These are phyloP conservation scores for Drosophila grimshawi DNA, from an alignment of 1,140 invertebrate genomes.

Conservation along the genomic window DNA sequence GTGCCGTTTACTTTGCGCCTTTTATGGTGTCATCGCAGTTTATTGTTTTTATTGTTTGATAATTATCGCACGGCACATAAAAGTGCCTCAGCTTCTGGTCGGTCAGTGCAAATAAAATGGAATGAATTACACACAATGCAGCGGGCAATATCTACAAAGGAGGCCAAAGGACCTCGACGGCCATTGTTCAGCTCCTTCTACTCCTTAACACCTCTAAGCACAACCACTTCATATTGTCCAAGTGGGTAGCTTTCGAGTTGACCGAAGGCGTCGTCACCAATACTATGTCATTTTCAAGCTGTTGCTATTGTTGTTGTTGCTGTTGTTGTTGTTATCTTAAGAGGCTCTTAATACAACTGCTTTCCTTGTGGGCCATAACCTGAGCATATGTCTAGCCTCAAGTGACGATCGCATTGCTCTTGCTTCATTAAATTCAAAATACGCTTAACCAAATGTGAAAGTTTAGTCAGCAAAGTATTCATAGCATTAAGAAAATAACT, in stretches of 20 bases:
- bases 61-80: slow-evolving; percentile 71
- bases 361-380: too few species aligned
- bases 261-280: too few species aligned
- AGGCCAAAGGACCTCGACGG: slow-evolving; percentile 42
- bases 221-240: neutral
- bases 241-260: too few species aligned
- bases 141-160: slow-evolving; percentile 12
- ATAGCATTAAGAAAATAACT: too few species aligned
- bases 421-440: too few species aligned
- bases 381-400: neutral
- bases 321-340: neutral
- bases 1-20: slow-evolving; percentile 31
- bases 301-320: too few species aligned
- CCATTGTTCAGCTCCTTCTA: slow-evolving; percentile 43
- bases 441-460: too few species aligned
- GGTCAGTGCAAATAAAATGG: slow-evolving; percentile 62
- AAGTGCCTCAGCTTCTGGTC: slow-evolving; percentile 32
- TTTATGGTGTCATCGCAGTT: slow-evolving; percentile 75
- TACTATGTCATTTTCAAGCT: neutral
- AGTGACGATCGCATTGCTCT: neutral
- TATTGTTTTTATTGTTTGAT: slow-evolving; percentile 82
- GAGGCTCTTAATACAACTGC: neutral
- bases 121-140: slow-evolving; percentile 44
- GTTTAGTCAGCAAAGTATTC: too few species aligned
- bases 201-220: slow-evolving; percentile 9